These are phyloP conservation scores for Melanostigma gelatinosum DNA, from an alignment of 2,113 vertebrate genomes.

Conservation along the genomic window DNA sequence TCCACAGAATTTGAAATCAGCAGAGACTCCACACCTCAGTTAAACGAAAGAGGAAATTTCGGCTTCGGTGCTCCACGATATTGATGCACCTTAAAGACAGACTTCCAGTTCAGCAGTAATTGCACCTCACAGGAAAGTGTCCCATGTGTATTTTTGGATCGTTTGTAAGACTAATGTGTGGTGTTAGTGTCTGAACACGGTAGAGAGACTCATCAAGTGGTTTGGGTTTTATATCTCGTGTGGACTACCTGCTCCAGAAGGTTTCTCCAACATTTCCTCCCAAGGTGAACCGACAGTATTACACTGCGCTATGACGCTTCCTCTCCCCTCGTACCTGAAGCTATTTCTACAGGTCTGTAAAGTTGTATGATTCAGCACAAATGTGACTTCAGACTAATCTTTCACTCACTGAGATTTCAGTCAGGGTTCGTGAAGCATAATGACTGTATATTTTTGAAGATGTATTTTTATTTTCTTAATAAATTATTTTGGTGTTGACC, in stretches of 20 bases:
- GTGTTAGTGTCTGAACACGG: slow-evolving; percentile 22
- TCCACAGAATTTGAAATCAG: slow-evolving; percentile 60
- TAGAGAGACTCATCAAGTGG: background rate
- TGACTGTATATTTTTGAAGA: slow-evolving; percentile 80
- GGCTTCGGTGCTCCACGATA: background rate
- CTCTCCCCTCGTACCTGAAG: slow-evolving; percentile 41
- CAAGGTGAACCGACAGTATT: slow-evolving; percentile 13
- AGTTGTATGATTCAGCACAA: slow-evolving; percentile 56
- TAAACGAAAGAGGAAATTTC: background rate
- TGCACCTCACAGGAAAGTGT: slow-evolving; percentile 33
- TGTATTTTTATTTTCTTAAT: slow-evolving; percentile 79
- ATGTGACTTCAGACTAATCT: slow-evolving; percentile 61
- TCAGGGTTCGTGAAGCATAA: slow-evolving; percentile 59
- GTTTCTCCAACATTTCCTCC: slow-evolving; percentile 28
- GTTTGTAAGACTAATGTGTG: slow-evolving; percentile 26
- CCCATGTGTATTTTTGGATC: slow-evolving; percentile 42
- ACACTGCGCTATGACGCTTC: slow-evolving; percentile 14
- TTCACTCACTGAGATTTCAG: slow-evolving; percentile 38
- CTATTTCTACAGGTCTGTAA: slow-evolving; percentile 49
- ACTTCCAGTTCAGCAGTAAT: slow-evolving; percentile 41
- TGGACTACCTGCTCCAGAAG: slow-evolving; percentile 36
- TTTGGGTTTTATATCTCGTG: slow-evolving; percentile 17
- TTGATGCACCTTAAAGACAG: slow-evolving; percentile 25
- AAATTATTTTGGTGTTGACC: slow-evolving; percentile 76
- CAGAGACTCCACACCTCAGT: slow-evolving; percentile 62